These are phyloP conservation scores for Lagocephalus sceleratus DNA, from an alignment of 2,797 vertebrate species.

Conservation along the genomic window DNA sequence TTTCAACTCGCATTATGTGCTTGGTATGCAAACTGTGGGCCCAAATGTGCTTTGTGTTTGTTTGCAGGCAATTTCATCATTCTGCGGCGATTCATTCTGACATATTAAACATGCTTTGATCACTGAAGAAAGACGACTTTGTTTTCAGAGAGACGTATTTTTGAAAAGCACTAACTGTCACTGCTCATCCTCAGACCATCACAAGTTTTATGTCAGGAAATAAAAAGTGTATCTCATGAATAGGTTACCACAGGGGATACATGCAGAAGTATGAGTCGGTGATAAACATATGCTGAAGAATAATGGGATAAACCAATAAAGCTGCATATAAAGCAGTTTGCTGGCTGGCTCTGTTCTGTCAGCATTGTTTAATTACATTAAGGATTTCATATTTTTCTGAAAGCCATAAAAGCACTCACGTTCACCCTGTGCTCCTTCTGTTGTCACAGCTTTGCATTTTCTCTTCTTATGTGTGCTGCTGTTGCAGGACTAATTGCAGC, in stretches of 20 bases:
- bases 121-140: conserved; percentile 27
- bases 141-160: conserved; percentile 23
- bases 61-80: conserved; percentile 69
- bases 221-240: conserved; percentile 29
- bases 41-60: conserved; percentile 43
- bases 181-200: conserved; percentile 28
- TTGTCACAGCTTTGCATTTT: conserved; percentile 33
- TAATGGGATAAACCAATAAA: conserved; percentile 42
- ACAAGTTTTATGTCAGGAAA: conserved; percentile 40
- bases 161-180: conserved; percentile 31
- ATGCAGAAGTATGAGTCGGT: conserved; percentile 21
- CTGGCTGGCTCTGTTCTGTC: conserved; percentile 31
- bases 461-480: conserved; percentile 4
- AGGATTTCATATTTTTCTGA: conserved; percentile 10
- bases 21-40: conserved; percentile 47
- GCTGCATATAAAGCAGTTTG: conserved; percentile 47
- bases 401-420: conserved; percentile 19
- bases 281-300: conserved; percentile 47
- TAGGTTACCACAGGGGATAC: conserved; percentile 32
- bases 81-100: conserved; percentile 38
- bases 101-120: conserved; percentile 60
- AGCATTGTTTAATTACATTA: conserved; percentile 14
- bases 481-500: conserved; percentile 39
- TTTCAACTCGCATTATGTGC: conserved; percentile 49
- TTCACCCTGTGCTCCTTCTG: conserved; percentile 13